These are phyloP conservation scores for Yponomeuta sedellus DNA, from an alignment of 2,888 invertebrate species.

Conservation along the genomic window DNA sequence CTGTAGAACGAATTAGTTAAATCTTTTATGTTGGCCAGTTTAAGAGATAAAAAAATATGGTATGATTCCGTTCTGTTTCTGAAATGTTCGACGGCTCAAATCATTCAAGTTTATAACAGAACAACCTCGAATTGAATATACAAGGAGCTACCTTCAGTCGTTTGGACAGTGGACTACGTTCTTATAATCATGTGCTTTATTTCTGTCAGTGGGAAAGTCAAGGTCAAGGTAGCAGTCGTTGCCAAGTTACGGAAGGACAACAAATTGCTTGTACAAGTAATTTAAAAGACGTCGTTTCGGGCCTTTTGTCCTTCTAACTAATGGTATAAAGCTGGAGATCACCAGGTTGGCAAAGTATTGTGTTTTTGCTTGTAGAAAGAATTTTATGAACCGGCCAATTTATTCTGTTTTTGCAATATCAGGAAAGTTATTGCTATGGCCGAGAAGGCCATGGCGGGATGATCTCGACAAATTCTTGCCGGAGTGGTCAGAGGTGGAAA, in stretches of 20 bases:
- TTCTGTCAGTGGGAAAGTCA: slow-evolving; percentile 9
- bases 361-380: not conserved
- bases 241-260: slow-evolving; percentile 26
- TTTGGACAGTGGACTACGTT: not conserved
- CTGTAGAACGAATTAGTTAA: no score
- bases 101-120: no score
- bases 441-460: no score
- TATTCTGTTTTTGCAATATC: not conserved
- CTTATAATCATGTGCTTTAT: slow-evolving; percentile 1
- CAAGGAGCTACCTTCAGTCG: no score
- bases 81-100: no score
- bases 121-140: no score
- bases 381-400: not conserved
- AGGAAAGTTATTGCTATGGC: not conserved
- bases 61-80: no score
- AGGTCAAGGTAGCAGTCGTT: slow-evolving; percentile 22
- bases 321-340: not conserved
- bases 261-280: slow-evolving; percentile 17
- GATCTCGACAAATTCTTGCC: no score
- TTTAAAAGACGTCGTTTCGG: not conserved
- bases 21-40: no score
- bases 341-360: not conserved
- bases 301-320: not conserved
- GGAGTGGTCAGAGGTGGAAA: no score
- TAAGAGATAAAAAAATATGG: no score